Base-by-base conservation (phyloP, 1,140 invertebrate species). In the Anastatus disparis region DNA sequence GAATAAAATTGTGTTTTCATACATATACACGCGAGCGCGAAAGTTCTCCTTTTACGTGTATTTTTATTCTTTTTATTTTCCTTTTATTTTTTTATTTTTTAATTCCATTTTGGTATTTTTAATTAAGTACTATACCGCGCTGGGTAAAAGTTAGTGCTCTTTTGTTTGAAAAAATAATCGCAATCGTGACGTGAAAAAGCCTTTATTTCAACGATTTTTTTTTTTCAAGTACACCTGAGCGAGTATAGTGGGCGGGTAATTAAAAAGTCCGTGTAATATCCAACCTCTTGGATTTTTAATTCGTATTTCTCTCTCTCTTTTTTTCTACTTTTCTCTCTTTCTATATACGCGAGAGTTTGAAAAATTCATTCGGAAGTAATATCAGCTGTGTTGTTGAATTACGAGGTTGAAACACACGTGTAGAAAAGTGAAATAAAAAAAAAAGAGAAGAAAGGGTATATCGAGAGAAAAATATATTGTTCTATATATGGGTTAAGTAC, bases 1-100 rank as follows among this genome's bases (percentile, higher is more conserved):
- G 62, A 40, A 20, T 27, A 26, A 40, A 67, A 67, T 67, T 58
- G 38, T 38, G 1, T 44, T 66, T 66, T 66, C 20, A 24, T 44
- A n/a, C 26, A n/a, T n/a, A n/a, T n/a, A n/a, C n/a, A n/a, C n/a
- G n/a, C n/a, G n/a, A n/a, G n/a, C n/a, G n/a, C n/a, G n/a, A n/a
- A n/a, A n/a, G n/a, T n/a, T n/a, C n/a, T 29, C 29, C 12, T 15
- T 55, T 15, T 27, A 10, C 31, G 31, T 35, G 31, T 35, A 10
- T 35, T 4, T 35, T 35, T 35, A 6, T 35, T 35, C 10, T 10
- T 35, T 35, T 10, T 10, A 10, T 10, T 6, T 35, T 35, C 31
- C 31, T 10, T 35, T 10, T 35, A 35, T 35, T 10, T 35, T 10
- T 35, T 29, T 31, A 10, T 46, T 66, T 55, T 40, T 66, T 53